These are phyloP conservation scores for Oplegnathus fasciatus DNA, from an alignment of 2,113 vertebrate species.

Conservation along the genomic window DNA sequence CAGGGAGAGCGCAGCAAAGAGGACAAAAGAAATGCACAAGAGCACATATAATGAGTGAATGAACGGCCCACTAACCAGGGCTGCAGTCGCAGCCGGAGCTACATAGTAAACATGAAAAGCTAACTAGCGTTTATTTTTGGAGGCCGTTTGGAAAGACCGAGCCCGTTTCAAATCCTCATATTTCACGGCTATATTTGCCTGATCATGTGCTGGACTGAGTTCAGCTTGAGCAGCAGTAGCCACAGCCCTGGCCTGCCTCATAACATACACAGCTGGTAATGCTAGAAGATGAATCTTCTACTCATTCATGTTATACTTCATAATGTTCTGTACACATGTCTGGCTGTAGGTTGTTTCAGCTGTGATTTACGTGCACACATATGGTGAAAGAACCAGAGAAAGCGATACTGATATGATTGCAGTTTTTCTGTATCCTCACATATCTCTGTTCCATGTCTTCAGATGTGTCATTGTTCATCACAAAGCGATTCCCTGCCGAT, in stretches of 20 bases:
- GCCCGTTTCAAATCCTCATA: conserved; percentile 59
- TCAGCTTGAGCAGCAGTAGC: conserved; percentile 15
- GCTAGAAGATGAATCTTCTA: not conserved
- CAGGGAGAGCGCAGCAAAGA: not conserved
- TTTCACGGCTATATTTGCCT: conserved; percentile 69
- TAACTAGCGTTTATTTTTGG: conserved; percentile 63
- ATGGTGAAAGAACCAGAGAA: not conserved
- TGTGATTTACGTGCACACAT: not conserved
- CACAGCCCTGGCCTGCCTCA: conserved; percentile 17
- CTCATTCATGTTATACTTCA: too few relatives aligned
- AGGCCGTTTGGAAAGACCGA: conserved; percentile 37
- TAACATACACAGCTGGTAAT: not conserved
- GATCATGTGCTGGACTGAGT: conserved; percentile 19
- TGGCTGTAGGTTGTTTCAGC: not conserved
- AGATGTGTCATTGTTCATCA: not conserved
- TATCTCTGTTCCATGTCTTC: not conserved
- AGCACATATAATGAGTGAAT: not conserved
- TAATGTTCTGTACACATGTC: too few relatives aligned
- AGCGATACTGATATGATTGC: not conserved
- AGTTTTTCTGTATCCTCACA: too few relatives aligned
- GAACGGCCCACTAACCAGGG: not conserved
- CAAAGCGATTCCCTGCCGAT: not conserved
- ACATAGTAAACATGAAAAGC: conserved; percentile 25
- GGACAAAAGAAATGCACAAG: not conserved
- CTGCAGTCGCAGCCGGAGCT: not conserved